These are phyloP conservation scores for Enteromius afrohamiltoni DNA, from an alignment of 2,797 vertebrate genomes.

Conservation along the genomic window DNA sequence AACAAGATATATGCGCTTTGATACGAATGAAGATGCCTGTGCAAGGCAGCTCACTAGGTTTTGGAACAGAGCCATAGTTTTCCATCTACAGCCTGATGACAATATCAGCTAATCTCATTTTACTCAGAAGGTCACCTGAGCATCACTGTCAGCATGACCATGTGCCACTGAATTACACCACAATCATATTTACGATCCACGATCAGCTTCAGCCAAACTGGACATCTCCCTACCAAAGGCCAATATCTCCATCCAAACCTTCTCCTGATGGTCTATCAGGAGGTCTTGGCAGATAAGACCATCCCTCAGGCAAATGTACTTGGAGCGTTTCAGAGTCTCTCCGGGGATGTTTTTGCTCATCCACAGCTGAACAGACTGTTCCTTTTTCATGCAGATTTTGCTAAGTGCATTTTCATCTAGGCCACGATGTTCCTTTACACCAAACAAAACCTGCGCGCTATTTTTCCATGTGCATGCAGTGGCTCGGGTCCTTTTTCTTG, in stretches of 20 bases:
- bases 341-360: conserved; percentile 64
- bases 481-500: conserved; percentile 15
- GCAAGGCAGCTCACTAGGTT: neutral
- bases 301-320: conserved; percentile 55
- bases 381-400: conserved; percentile 66
- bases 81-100: neutral
- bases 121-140: neutral
- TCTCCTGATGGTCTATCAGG: conserved; percentile 39
- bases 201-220: conserved; percentile 31
- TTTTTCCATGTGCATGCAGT: conserved; percentile 6
- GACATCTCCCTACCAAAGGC: conserved; percentile 37
- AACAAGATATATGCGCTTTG: too few relatives aligned
- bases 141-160: conserved; percentile 8
- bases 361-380: conserved; percentile 68
- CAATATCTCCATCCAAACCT: conserved; percentile 1
- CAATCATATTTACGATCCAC: neutral
- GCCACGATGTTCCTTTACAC: conserved; percentile 69
- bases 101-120: neutral
- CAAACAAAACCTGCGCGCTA: conserved; percentile 55
- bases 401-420: conserved; percentile 69
- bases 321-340: conserved; percentile 60
- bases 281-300: conserved; percentile 58
- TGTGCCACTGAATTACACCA: conserved; percentile 11
- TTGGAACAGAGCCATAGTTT: neutral
- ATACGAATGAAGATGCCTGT: neutral